Evolutionary conservation across 2,113 vertebrate genomes (phyloP), one percentile per base, ranked within the genome.

Genomic region (Nansenia antarctica): DNA sequence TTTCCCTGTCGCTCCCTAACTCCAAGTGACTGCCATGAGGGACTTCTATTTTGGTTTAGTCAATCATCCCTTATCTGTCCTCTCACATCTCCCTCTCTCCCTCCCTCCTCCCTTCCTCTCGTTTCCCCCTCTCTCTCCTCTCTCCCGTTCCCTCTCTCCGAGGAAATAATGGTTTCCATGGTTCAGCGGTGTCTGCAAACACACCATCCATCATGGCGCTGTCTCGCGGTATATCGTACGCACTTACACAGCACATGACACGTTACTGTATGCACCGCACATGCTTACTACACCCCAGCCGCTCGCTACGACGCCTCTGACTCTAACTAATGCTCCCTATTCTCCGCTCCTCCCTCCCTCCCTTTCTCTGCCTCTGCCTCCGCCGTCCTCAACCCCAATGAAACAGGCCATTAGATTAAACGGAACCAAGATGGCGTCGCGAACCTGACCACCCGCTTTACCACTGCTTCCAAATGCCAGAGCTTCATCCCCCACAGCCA

Each of bases 91-190:
- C 81, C 68, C 27, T 63, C 53, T 22, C 37, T 69, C 59, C 18
- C 18, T 9, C 42, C 14, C 55, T 27, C n/a, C n/a, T n/a, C n/a
- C n/a, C n/a, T n/a, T n/a, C n/a, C n/a, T n/a, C 15, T 20, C 5
- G 7, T 26, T 12, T 20, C 26, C 24, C 9, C 24, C 20, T 35
- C 22, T 31, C 57, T 18, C n/a, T 62, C 35, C 55, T 14, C n/a
- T 12, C 45, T 24, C 32, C 37, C 62, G 9, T 42, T 59, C 59
- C 54, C 59, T 31, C 30, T 67, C 49, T 79, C 78, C 62, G 77
- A 81, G 84, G 85, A 92, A 90, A 90, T 91, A 91, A 90, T 91
- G 82, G 86, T 83, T 81, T 88, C 85, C 74, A 84, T 62, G 84
- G 87, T 86, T 89, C 81, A 91, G 78, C 35, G n/a, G 62, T 69